Percentiles rank a stretch among this genome's conserved stretches.
phyloP scores from a whole-genome alignment of 92 coral and sea anemone species.

The Parazoanthus darwini region DNA sequence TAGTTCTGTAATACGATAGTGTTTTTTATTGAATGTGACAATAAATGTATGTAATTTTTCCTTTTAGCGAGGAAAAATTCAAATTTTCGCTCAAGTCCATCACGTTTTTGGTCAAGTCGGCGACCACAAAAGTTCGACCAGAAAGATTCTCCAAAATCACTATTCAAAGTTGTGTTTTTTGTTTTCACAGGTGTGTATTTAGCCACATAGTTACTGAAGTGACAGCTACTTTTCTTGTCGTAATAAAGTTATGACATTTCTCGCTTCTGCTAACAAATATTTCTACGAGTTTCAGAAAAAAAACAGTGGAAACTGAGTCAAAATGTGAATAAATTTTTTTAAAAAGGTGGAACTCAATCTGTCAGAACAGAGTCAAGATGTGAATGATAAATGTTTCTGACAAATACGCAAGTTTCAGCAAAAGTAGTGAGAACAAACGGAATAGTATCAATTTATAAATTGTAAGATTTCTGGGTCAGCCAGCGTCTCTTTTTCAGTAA shows the following conservation, averaged over 20 bases:
- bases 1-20: background rate
- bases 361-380: background rate
- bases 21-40: background rate
- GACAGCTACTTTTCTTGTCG: background rate
- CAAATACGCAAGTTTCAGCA: background rate
- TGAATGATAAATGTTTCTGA: background rate
- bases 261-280: background rate
- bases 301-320: too few species aligned
- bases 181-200: slow-evolving; percentile 23
- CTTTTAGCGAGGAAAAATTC: background rate
- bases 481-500: background rate
- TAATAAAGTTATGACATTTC: background rate
- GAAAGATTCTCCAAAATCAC: background rate
- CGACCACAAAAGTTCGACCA: background rate
- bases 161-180: background rate
- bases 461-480: background rate
- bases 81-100: background rate
- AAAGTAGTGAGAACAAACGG: background rate
- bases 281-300: background rate
- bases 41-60: background rate
- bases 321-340: too few species aligned
- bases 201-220: background rate
- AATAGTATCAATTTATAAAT: background rate
- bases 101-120: background rate
- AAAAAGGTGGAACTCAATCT: background rate